Conservation (phyloP, 2,888 invertebrate genomes). For the Baccha elongata region DNA sequence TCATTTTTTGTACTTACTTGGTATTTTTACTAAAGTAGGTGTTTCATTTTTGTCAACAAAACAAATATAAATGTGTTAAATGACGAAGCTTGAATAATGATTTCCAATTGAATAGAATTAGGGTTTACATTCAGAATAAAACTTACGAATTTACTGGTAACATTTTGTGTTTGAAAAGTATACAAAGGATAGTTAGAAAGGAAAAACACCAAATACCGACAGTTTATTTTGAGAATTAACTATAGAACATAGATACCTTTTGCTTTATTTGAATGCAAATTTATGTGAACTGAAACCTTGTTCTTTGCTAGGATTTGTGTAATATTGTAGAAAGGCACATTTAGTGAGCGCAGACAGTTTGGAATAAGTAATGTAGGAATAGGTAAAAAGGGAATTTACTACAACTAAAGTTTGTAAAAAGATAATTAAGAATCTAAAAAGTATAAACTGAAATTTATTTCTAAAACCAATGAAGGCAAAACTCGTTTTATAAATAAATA, state of each 20-base stretch:
- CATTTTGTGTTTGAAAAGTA: neutral
- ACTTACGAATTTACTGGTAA: neutral
- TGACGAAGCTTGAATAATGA: conserved; percentile 6
- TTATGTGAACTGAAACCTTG: conserved; percentile 19
- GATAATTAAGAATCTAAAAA: neutral
- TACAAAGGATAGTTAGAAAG: neutral
- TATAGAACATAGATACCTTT: neutral
- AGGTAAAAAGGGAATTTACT: too few relatives aligned
- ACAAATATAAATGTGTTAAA: conserved; percentile 7
- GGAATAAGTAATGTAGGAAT: neutral
- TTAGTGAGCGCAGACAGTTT: neutral
- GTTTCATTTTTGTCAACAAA: neutral
- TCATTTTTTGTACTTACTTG: conserved; percentile 13
- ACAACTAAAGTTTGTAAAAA: neutral
- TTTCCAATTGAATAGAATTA: conserved; percentile 37
- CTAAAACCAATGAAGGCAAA: too few relatives aligned
- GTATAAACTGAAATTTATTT: too few relatives aligned
- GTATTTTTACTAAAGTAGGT: too few relatives aligned
- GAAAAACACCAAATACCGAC: neutral
- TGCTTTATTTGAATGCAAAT: conserved; percentile 19
- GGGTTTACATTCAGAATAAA: neutral
- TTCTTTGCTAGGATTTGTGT: neutral
- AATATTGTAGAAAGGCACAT: neutral
- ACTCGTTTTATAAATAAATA: too few relatives aligned
- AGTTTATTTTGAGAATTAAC: neutral